Percentiles rank a stretch among this genome's conserved stretches.
Evolutionary conservation across 2,113 vertebrate species (phyloP).

Genomic region (Eudorcas thomsonii): DNA sequence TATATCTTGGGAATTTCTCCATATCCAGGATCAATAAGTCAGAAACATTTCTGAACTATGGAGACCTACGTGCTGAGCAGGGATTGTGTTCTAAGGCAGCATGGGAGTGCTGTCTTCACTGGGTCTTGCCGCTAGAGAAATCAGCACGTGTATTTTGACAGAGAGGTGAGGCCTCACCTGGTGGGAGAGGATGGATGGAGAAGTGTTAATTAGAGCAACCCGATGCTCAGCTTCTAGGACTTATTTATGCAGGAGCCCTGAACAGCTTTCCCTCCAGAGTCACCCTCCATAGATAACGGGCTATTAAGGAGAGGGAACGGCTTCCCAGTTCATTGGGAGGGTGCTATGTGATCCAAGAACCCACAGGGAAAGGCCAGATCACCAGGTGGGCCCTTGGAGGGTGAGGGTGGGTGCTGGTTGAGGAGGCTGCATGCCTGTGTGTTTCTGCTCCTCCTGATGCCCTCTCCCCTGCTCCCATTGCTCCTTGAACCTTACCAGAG

Average conservation of each 20-base stretch:
- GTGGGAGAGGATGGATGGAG: neutral
- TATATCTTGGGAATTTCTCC: neutral
- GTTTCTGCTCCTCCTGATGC: neutral
- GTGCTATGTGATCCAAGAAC: neutral
- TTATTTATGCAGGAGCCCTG: neutral
- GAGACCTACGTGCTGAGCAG: rapidly evolving
- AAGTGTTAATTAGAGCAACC: neutral
- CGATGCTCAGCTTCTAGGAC: neutral
- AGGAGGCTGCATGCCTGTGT: neutral
- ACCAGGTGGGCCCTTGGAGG: neutral
- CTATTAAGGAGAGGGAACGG: neutral
- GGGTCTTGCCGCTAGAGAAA: neutral
- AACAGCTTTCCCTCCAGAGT: neutral
- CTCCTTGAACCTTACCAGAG: neutral
- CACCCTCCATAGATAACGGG: neutral
- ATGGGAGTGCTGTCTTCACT: rapidly evolving
- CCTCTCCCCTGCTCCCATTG: neutral
- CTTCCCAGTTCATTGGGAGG: neutral
- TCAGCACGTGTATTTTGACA: neutral
- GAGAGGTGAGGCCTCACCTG: neutral
- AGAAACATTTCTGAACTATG: neutral
- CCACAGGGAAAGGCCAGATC: neutral
- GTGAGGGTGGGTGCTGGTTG: neutral
- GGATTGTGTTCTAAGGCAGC: neutral
- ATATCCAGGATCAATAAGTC: neutral